A percentile compares a stretch with the other conserved stretches of the same genome.
These are phyloP conservation scores for Colostygia pectinataria DNA, from an alignment of 2,888 invertebrate genomes.

Conservation along the genomic window DNA sequence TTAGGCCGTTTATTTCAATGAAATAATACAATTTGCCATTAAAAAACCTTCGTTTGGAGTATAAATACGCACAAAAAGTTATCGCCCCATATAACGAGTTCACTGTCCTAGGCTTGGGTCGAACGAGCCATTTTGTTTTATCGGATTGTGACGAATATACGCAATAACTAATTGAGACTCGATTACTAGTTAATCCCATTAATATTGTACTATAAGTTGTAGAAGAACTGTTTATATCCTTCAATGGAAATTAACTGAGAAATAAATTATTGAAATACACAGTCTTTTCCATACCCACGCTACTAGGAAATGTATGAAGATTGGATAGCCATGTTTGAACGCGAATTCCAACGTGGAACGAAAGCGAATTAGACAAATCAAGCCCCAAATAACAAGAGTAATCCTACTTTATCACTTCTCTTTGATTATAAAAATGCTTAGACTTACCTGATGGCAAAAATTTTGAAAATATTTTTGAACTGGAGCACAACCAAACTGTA, in stretches of 20 bases:
- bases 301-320: conserved; percentile 77
- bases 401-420: conserved; percentile 58
- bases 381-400: conserved; percentile 56
- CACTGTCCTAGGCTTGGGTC: conserved; percentile 80
- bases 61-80: conserved; percentile 58
- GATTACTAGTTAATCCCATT: conserved; percentile 72
- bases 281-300: conserved; percentile 79
- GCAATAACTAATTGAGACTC: conserved; percentile 74
- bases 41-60: conserved; percentile 37
- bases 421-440: conserved; percentile 65
- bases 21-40: conserved; percentile 33
- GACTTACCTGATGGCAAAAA: conserved; percentile 82
- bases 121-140: conserved; percentile 84
- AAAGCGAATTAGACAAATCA: conserved; percentile 62
- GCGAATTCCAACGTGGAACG: conserved; percentile 81
- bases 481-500: conserved; percentile 82
- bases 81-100: conserved; percentile 78
- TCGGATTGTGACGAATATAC: conserved; percentile 80
- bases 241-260: conserved; percentile 78
- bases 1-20: conserved; percentile 30
- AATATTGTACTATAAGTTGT: conserved; percentile 71
- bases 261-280: conserved; percentile 80
- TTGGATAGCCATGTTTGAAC: conserved; percentile 81
- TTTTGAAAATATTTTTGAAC: conserved; percentile 82
- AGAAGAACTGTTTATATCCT: conserved; percentile 75